Conservation (phyloP, 2,113 vertebrate species). For the Monopterus albus region DNA sequence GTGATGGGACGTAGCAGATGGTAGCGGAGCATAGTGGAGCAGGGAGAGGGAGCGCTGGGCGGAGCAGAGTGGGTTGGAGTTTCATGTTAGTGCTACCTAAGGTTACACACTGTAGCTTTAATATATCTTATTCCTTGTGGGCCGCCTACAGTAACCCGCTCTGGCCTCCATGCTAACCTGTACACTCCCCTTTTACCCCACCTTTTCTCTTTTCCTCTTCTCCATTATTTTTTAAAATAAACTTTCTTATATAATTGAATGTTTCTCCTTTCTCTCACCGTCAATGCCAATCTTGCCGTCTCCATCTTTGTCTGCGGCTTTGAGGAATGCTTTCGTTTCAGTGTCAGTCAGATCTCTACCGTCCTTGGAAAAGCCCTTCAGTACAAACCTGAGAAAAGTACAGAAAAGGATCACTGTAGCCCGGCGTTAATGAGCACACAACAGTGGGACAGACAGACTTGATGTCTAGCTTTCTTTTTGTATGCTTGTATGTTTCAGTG, state of each 20-base stretch:
- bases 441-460: no score
- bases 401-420: neutral
- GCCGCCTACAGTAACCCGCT: no score
- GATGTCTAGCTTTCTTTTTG: neutral
- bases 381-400: slow-evolving; percentile 82
- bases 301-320: slow-evolving; percentile 94
- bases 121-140: no score
- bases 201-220: neutral
- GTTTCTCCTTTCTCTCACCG: slow-evolving; percentile 78
- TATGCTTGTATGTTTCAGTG: neutral
- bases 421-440: neutral
- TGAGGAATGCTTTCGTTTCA: slow-evolving; percentile 90
- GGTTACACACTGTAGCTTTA: no score
- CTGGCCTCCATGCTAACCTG: no score
- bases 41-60: no score
- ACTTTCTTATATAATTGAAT: no score
- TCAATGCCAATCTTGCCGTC: slow-evolving; percentile 96
- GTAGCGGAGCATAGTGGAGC: no score
- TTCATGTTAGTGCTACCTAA: no score
- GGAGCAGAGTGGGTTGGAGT: no score
- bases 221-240: neutral
- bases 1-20: no score
- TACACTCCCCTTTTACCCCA: no score
- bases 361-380: slow-evolving; percentile 89
- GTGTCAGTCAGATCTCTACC: slow-evolving; percentile 89